phyloP scores from a whole-genome alignment of 2,797 vertebrate genomes.

The Acrocephalus scirpaceus region DNA sequence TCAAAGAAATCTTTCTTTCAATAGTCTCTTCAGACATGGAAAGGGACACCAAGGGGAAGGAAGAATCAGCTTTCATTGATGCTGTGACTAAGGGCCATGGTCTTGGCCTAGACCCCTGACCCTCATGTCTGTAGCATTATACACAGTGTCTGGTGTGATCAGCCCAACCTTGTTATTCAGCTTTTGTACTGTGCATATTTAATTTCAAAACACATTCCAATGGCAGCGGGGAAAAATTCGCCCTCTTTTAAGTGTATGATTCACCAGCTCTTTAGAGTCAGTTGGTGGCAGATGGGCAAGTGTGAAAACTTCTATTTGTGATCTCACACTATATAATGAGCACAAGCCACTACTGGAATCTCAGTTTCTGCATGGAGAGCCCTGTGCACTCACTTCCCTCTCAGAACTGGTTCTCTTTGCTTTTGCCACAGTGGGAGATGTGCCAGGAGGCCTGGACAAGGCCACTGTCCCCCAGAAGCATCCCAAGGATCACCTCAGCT shows the following conservation, averaged over 20 bases:
- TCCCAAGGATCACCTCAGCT: neutral
- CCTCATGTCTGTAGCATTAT: constrained; percentile 62
- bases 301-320: constrained; percentile 79
- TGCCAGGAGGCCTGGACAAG: neutral
- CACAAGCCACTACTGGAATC: constrained; percentile 65
- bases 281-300: constrained; percentile 77
- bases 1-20: constrained; percentile 64
- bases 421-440: neutral
- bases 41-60: constrained; percentile 4
- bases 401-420: neutral
- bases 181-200: constrained; percentile 70
- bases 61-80: constrained; percentile 63
- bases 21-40: constrained; percentile 44
- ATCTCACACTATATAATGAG: constrained; percentile 68
- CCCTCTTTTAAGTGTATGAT: constrained; percentile 68
- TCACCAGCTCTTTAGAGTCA: constrained; percentile 74
- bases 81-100: constrained; percentile 47
- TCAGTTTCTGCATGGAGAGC: constrained; percentile 19
- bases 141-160: constrained; percentile 60
- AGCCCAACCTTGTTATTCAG: constrained; percentile 43
- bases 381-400: neutral
- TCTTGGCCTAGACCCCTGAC: constrained; percentile 55
- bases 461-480: neutral
- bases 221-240: constrained; percentile 53
- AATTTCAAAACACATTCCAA: constrained; percentile 71